These are phyloP conservation scores for Chaenogobius annularis DNA, from an alignment of 2,113 vertebrate genomes.

Conservation along the genomic window DNA sequence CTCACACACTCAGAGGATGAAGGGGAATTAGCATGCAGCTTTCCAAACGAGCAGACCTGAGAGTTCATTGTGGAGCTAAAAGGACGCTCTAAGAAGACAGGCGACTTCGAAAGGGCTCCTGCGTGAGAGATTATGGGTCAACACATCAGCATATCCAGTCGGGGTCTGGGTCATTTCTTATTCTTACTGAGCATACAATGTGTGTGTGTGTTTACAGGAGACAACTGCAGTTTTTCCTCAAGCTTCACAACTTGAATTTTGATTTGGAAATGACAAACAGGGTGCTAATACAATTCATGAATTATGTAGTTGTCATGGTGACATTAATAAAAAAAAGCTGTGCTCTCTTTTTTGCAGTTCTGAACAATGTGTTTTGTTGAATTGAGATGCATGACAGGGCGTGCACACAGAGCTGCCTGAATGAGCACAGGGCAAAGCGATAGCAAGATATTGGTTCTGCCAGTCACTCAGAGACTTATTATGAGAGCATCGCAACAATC, in stretches of 20 bases:
- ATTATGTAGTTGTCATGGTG: slow-evolving; percentile 80
- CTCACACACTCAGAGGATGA: slow-evolving; percentile 29
- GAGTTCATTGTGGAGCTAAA: slow-evolving; percentile 56
- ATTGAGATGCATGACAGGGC: slow-evolving; percentile 72
- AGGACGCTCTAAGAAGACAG: slow-evolving; percentile 35
- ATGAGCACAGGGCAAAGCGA: slow-evolving; percentile 56
- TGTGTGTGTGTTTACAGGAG: slow-evolving; percentile 19
- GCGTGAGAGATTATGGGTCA: slow-evolving; percentile 40
- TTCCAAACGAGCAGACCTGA: slow-evolving; percentile 50
- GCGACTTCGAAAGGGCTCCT: slow-evolving; percentile 35
- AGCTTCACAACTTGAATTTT: slow-evolving; percentile 67
- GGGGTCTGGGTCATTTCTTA: background rate
- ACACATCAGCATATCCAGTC: slow-evolving; percentile 44
- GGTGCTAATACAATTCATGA: slow-evolving; percentile 79
- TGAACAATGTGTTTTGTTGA: slow-evolving; percentile 74
- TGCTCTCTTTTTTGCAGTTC: slow-evolving; percentile 58
- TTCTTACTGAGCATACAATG: background rate
- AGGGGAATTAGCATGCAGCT: slow-evolving; percentile 41
- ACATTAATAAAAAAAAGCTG: slow-evolving; percentile 77
- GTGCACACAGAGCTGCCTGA: slow-evolving; percentile 53
- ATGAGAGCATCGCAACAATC: slow-evolving; percentile 66
- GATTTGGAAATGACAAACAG: slow-evolving; percentile 79
- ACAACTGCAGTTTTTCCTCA: slow-evolving; percentile 38
- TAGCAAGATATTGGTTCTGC: slow-evolving; percentile 69
- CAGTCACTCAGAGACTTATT: slow-evolving; percentile 70